Percentiles rank a stretch among this genome's conserved stretches.
Conservation (phyloP, 2,113 vertebrate species). For the Cisticola juncidis region DNA sequence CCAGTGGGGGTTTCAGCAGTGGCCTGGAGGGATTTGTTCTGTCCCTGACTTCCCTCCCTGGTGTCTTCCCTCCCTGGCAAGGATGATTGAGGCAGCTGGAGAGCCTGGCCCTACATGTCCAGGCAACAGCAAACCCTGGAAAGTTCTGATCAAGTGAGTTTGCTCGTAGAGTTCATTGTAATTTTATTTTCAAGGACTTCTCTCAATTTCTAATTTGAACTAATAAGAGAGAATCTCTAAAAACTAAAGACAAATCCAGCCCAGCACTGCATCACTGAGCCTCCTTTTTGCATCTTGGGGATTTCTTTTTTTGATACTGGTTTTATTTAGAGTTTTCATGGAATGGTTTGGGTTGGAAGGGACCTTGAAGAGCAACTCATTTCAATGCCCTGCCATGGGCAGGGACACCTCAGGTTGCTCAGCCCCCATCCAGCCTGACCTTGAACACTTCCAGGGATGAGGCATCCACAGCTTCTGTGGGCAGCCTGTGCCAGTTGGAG, state of each 20-base stretch:
- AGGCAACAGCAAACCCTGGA: neutral
- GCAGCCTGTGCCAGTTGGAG: neutral
- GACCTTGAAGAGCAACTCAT: rapidly evolving
- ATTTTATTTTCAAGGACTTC: neutral
- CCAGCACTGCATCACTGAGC: neutral
- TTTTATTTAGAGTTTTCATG: neutral
- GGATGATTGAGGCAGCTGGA: neutral
- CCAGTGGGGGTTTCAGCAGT: rapidly evolving
- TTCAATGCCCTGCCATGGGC: neutral
- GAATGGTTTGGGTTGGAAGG: neutral
- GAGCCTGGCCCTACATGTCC: rapidly evolving
- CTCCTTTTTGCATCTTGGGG: neutral
- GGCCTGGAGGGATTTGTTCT: neutral
- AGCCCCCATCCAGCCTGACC: neutral
- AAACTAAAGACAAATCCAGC: neutral
- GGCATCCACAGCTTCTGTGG: neutral
- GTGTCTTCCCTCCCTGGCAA: neutral
- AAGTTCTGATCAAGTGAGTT: neutral
- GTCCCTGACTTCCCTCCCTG: neutral
- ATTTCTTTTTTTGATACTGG: neutral
- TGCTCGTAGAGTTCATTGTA: neutral
- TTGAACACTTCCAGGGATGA: neutral
- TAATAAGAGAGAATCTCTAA: neutral
- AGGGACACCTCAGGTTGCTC: neutral
- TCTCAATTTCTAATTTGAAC: neutral